Percentiles rank a stretch among this genome's conserved stretches.
Evolutionary conservation across 2,888 invertebrate genomes (phyloP).

Genomic region (Unio pictorum): DNA sequence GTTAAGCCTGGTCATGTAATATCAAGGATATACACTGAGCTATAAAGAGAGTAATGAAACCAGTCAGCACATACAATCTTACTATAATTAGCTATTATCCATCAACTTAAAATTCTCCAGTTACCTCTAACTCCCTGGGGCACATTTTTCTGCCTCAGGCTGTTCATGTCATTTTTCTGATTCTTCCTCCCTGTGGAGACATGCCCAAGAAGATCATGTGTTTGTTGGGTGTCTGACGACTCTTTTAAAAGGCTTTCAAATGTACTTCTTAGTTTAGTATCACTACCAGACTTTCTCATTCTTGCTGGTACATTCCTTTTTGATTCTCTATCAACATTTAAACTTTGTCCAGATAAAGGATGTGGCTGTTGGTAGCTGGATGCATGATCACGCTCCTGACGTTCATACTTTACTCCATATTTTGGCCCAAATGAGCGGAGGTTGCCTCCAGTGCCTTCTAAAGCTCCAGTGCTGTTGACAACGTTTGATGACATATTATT

Average conservation of each 20-base stretch:
- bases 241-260: slow-evolving; percentile 31
- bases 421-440: slow-evolving; percentile 17
- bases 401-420: slow-evolving; percentile 19
- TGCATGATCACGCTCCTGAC: slow-evolving; percentile 13
- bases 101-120: too few relatives aligned
- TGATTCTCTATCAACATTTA: slow-evolving; percentile 5
- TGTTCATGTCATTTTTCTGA: slow-evolving; percentile 8
- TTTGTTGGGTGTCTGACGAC: slow-evolving; percentile 5
- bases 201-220: slow-evolving; percentile 31
- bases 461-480: background rate
- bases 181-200: slow-evolving; percentile 2
- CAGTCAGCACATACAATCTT: too few relatives aligned
- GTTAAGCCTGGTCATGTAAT: too few relatives aligned
- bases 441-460: slow-evolving; percentile 3
- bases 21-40: too few relatives aligned
- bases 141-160: too few relatives aligned
- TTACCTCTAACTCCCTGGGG: too few relatives aligned
- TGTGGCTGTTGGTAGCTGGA: slow-evolving; percentile 16
- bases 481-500: background rate
- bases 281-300: slow-evolving; percentile 15
- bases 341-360: background rate
- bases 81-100: too few relatives aligned
- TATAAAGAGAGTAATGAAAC: too few relatives aligned
- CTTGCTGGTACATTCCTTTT: slow-evolving; percentile 7
- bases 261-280: slow-evolving; percentile 24